Conservation (phyloP, 2,797 vertebrate species). For the Poeciliopsis paucimaculata region DNA sequence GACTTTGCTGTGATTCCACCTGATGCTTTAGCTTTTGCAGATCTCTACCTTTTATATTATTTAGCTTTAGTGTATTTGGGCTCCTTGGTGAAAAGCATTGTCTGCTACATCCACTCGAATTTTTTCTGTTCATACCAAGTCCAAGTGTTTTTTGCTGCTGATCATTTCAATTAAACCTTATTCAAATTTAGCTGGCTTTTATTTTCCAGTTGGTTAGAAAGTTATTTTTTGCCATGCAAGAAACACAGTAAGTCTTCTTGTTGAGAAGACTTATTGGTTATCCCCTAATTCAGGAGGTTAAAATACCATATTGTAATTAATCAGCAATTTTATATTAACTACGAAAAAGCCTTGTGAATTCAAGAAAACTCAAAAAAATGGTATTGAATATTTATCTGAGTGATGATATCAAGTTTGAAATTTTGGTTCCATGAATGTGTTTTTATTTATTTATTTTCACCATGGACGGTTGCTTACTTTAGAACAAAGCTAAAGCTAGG, state of each 20-base stretch:
- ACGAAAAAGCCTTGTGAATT: too few species aligned
- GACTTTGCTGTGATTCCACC: constrained; percentile 23
- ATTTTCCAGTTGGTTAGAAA: neutral
- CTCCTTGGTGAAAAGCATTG: constrained; percentile 75
- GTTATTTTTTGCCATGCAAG: neutral
- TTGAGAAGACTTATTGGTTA: too few species aligned
- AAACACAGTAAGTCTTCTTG: neutral
- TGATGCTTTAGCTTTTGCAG: constrained; percentile 21
- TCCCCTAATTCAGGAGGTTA: too few species aligned
- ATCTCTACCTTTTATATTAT: neutral
- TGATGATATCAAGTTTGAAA: too few species aligned
- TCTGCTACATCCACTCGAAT: neutral
- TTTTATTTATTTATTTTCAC: too few species aligned
- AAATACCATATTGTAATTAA: too few species aligned
- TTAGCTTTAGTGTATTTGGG: constrained; percentile 77
- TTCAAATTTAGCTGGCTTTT: neutral
- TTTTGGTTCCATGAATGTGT: too few species aligned
- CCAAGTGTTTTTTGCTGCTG: neutral
- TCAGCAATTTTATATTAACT: too few species aligned
- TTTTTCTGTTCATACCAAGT: neutral
- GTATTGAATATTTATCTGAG: too few species aligned
- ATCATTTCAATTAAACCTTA: neutral
- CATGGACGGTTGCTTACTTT: too few species aligned
- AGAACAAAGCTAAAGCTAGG: too few species aligned
- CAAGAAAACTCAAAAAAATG: too few species aligned